These are phyloP conservation scores for Bibio marci DNA, from an alignment of 2,888 invertebrate species.

Conservation along the genomic window DNA sequence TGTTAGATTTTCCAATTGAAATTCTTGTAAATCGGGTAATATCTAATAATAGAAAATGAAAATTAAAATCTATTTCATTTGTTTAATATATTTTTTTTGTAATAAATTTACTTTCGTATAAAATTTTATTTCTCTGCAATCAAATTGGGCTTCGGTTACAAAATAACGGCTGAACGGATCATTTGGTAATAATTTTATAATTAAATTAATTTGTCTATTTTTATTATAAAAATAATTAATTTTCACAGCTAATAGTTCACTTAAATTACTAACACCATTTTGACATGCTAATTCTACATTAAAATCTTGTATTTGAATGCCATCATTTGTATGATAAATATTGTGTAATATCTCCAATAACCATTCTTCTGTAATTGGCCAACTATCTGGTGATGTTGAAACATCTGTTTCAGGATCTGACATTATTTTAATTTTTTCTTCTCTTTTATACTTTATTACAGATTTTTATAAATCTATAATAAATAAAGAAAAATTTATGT, in stretches of 20 bases:
- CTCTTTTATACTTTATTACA: not conserved
- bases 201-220: slow-evolving; percentile 29
- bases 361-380: slow-evolving; percentile 17
- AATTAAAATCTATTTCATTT: not conserved
- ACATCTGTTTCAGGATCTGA: slow-evolving; percentile 16
- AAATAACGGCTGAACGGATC: slow-evolving; percentile 66
- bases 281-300: slow-evolving; percentile 40
- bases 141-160: slow-evolving; percentile 68
- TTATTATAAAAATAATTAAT: slow-evolving; percentile 39
- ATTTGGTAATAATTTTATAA: slow-evolving; percentile 59
- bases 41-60: slow-evolving; percentile 31
- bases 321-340: slow-evolving; percentile 14
- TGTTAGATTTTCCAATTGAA: slow-evolving; percentile 32
- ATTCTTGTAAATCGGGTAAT: slow-evolving; percentile 48
- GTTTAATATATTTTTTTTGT: not conserved
- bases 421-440: slow-evolving; percentile 10
- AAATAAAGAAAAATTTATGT: not conserved
- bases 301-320: slow-evolving; percentile 24
- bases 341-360: slow-evolving; percentile 15
- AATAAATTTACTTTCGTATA: slow-evolving; percentile 46
- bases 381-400: slow-evolving; percentile 14
- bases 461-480: no score
- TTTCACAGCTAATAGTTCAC: slow-evolving; percentile 59
- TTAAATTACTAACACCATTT: slow-evolving; percentile 54
- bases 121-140: slow-evolving; percentile 64